Conservation (phyloP, 2,888 invertebrate genomes). For the Lissocephala sabroskyi region DNA sequence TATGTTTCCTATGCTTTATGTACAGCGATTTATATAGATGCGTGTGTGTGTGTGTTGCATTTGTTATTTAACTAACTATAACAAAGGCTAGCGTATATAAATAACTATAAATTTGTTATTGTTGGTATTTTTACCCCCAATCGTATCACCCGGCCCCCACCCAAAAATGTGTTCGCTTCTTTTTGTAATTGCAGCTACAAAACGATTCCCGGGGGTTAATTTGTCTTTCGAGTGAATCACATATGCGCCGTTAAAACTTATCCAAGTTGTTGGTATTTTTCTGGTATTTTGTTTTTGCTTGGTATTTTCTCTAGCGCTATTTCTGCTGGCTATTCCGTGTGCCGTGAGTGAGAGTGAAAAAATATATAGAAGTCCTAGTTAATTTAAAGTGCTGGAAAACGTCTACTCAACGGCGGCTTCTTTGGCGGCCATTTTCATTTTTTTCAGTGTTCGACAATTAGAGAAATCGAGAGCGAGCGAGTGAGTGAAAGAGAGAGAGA, state of each 20-base stretch:
- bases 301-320: too few relatives aligned
- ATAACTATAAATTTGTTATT: slow-evolving; percentile 12
- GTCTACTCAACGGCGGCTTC: neutral
- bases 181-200: too few relatives aligned
- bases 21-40: slow-evolving; percentile 43
- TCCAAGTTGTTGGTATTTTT: neutral
- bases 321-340: too few relatives aligned
- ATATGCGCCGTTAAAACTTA: slow-evolving; percentile 40
- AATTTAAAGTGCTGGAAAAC: slow-evolving; percentile 5
- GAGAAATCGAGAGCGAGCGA: slow-evolving; percentile 16
- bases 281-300: slow-evolving; percentile 6
- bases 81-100: slow-evolving; percentile 34
- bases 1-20: slow-evolving; percentile 29
- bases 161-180: neutral
- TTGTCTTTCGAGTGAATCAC: slow-evolving; percentile 41
- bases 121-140: too few relatives aligned
- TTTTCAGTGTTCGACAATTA: slow-evolving; percentile 3
- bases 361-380: too few relatives aligned
- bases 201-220: slow-evolving; percentile 1
- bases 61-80: slow-evolving; percentile 56
- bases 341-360: slow-evolving; percentile 1
- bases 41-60: slow-evolving; percentile 12
- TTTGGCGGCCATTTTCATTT: too few relatives aligned
- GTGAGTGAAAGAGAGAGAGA: slow-evolving; percentile 1
- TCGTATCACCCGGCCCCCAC: too few relatives aligned